Evolutionary conservation across 2,888 invertebrate species (phyloP).

Genomic region (Boloria selene): DNA sequence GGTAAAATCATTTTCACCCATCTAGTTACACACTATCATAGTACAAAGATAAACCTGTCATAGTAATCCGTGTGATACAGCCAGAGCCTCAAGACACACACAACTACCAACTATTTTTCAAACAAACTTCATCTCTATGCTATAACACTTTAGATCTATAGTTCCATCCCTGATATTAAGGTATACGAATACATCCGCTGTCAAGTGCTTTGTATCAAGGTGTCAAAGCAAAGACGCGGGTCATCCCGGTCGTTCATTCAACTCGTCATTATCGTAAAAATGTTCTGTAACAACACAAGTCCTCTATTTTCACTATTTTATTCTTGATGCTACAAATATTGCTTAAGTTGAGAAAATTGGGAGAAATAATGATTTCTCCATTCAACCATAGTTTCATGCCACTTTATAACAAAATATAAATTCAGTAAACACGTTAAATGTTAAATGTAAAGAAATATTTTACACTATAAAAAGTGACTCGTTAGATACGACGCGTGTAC

Average conservation of each 20-base stretch:
- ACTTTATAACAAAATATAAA: too few species aligned
- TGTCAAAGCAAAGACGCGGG: constrained; percentile 24
- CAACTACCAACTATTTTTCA: not conserved
- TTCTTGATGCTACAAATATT: constrained; percentile 19
- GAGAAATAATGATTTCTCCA: not conserved
- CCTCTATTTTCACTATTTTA: constrained; percentile 15
- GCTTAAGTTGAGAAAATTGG: not conserved
- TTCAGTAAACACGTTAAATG: too few species aligned
- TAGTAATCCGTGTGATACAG: constrained; percentile 23
- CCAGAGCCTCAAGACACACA: constrained; percentile 15
- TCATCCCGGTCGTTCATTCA: constrained; percentile 25
- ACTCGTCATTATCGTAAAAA: constrained; percentile 21
- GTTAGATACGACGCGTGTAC: too few species aligned
- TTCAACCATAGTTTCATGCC: not conserved
- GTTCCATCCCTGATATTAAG: not conserved
- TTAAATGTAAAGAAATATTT: too few species aligned
- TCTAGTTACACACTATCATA: constrained; percentile 22
- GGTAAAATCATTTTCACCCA: not conserved
- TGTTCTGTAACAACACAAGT: constrained; percentile 18
- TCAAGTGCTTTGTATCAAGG: constrained; percentile 20
- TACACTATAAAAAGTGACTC: too few species aligned
- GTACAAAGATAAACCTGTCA: constrained; percentile 21
- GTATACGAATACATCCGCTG: not conserved
- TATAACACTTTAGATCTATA: not conserved
- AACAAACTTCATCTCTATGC: constrained; percentile 10